Evolutionary conservation across 64 coral and sea anemone genomes (phyloP), one percentile per base, ranked within the genome.

Genomic region (Stylophora pistillata): DNA sequence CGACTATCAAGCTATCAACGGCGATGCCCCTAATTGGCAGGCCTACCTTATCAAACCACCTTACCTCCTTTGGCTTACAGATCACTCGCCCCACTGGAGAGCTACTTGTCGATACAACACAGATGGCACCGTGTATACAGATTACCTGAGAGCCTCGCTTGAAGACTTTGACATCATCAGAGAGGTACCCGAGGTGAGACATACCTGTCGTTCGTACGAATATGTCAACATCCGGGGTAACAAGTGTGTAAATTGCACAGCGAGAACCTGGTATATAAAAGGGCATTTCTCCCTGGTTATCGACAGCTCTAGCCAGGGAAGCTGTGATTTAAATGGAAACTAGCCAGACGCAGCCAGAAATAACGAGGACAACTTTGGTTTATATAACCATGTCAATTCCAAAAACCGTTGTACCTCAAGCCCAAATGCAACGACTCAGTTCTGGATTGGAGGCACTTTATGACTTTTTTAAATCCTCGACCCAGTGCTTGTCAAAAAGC

Each of bases 321-420:
- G 70, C 9, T 72, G 70, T 21, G 70, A 30, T 30, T 72, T 32
- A 26, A 21, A 30, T 16, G 70, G 25, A 72, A 72, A 10, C 65
- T 0, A 12, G 4, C 53, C 56, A 17, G 12, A 1, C 34, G 73
- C 58, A 65, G 21, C 15, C 29, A 33, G 66, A 29, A 0, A 17
- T 0, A 78, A 59, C 41, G 73, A 88, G 73, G 86, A 88, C 86
- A 88, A 88, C 74, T 88, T 88, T 78, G 86, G 86, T 12, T 26
- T 64, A 1, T 88, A 88, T 63, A 1, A 23, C n/a, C 1, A 20
- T 0, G 56, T 78, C 11, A 88, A 88, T 56, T 11, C 11, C 53
- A 88, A 78, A n/a, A 78, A 78, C 32, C 73, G 74, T 0, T 88
- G 86, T 20, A n/a, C 86, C 11, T 30, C 28, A 10, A 53, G 31